Percentiles rank a stretch among this genome's conserved stretches.
These are phyloP conservation scores for Orthosia gothica DNA, from an alignment of 2,888 invertebrate species.

Conservation along the genomic window DNA sequence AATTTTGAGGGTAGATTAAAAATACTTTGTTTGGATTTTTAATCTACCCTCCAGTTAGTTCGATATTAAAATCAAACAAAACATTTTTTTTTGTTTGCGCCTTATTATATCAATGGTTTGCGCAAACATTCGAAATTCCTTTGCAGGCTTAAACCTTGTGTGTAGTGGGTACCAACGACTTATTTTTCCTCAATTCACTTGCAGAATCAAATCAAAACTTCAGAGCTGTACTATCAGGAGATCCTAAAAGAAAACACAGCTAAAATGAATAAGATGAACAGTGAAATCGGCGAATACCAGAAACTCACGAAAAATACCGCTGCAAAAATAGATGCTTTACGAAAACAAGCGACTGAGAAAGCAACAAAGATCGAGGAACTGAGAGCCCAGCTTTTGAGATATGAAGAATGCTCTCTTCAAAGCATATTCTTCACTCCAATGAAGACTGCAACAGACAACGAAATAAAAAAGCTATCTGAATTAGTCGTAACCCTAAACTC, in stretches of 20 bases:
- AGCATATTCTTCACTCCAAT: constrained; percentile 89
- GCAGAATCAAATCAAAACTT: constrained; percentile 89
- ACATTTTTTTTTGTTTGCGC: neutral
- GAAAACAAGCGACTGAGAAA: constrained; percentile 87
- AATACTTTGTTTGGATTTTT: too few relatives aligned
- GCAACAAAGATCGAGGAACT: constrained; percentile 87
- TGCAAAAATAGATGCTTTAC: constrained; percentile 88
- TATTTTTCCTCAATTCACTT: constrained; percentile 60
- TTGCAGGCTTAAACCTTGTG: neutral
- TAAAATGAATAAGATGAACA: constrained; percentile 88
- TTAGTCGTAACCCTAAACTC: constrained; percentile 91
- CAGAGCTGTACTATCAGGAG: constrained; percentile 88
- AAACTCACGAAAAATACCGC: constrained; percentile 88
- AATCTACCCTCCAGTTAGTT: too few relatives aligned
- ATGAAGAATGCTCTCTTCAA: constrained; percentile 88
- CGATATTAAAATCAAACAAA: too few relatives aligned
- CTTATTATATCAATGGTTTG: neutral
- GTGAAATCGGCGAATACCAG: constrained; percentile 83
- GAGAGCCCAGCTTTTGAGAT: constrained; percentile 84
- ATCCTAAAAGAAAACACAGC: constrained; percentile 87
- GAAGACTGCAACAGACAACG: constrained; percentile 92
- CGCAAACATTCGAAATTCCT: neutral
- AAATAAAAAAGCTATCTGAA: constrained; percentile 92
- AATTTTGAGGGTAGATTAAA: too few relatives aligned
- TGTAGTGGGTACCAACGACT: neutral